Conservation (phyloP, 2,888 invertebrate genomes). For the Gortyna flavago region DNA sequence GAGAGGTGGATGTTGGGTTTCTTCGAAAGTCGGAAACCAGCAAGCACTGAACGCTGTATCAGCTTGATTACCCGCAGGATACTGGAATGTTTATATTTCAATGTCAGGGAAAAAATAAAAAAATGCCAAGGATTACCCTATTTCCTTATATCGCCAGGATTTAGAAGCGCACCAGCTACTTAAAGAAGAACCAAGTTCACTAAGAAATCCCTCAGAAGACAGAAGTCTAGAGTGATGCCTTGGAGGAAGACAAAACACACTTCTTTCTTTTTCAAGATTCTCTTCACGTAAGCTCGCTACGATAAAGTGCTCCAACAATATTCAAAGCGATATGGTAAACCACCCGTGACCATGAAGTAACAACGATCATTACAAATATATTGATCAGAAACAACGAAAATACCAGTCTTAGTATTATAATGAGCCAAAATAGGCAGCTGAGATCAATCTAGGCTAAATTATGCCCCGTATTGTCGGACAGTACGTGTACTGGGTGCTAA, state of each 20-base stretch:
- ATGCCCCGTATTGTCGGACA: conserved; percentile 45
- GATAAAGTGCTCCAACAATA: conserved; percentile 10
- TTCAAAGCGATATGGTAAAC: conserved; percentile 15
- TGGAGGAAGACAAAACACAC: not conserved
- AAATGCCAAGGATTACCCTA: not conserved
- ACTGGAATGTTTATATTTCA: not conserved
- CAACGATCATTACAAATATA: conserved; percentile 10
- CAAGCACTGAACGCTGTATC: not conserved
- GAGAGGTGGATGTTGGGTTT: no score
- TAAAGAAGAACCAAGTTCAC: not conserved
- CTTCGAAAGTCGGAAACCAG: not conserved
- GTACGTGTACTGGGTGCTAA: conserved; percentile 42
- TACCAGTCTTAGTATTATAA: conserved; percentile 31
- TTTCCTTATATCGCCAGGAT: not conserved
- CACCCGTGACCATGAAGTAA: conserved; percentile 36
- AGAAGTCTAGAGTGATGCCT: not conserved
- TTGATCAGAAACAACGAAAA: conserved; percentile 25
- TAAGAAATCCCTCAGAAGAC: not conserved
- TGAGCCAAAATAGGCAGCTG: conserved; percentile 26
- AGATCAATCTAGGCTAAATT: conserved; percentile 46
- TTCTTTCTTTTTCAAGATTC: conserved; percentile 13
- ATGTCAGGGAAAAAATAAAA: not conserved
- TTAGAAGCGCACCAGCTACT: no score
- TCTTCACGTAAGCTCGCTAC: conserved; percentile 14
- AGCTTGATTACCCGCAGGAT: not conserved